Evolutionary conservation across 2,113 vertebrate genomes (phyloP).

Genomic region (Antechinus stuartii): DNA sequence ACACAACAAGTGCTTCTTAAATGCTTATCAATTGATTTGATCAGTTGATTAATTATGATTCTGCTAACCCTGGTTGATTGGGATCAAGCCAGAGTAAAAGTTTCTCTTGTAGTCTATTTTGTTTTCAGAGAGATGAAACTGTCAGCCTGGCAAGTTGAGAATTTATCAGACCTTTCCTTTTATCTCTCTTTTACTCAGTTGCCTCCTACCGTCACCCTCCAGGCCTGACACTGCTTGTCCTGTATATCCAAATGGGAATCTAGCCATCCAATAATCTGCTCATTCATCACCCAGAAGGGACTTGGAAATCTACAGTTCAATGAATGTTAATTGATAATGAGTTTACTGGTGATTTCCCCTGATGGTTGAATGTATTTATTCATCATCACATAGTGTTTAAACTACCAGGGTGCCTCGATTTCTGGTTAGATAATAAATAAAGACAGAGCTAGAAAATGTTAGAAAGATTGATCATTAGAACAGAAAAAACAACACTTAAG

Average conservation of each 20-base stretch:
- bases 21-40: neutral
- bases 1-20: neutral
- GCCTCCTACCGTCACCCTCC: neutral
- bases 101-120: neutral
- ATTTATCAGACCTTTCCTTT: neutral
- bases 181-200: neutral
- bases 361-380: conserved; percentile 2
- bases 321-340: conserved; percentile 38
- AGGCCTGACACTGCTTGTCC: neutral
- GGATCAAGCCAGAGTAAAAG: neutral
- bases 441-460: conserved; percentile 31
- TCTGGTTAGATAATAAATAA: conserved; percentile 44
- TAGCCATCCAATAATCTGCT: neutral
- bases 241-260: neutral
- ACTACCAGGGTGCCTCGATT: neutral
- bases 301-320: neutral
- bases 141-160: neutral
- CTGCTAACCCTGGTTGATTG: neutral
- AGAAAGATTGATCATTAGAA: conserved; percentile 41
- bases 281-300: neutral
- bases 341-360: conserved; percentile 11
- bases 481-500: conserved; percentile 42
- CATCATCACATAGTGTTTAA: conserved; percentile 8
- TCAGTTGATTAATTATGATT: neutral
- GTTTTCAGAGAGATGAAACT: neutral